Base-by-base conservation (phyloP, 2,113 vertebrate genomes). In the Hylia prasina region DNA sequence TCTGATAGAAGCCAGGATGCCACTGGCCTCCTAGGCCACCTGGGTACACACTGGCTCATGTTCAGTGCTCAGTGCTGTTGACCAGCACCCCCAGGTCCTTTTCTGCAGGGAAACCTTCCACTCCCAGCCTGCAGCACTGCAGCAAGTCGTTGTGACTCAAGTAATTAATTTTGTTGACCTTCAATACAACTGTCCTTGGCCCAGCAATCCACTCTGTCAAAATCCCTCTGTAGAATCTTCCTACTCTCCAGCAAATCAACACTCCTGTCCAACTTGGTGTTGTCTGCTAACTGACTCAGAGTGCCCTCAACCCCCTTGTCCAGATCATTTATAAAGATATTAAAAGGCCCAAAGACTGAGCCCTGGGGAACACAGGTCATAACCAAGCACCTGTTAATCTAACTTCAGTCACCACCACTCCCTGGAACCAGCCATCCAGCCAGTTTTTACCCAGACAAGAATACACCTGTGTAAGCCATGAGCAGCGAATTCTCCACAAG, bases 361-460 rank as follows among this genome's bases (percentile, higher is more conserved):
- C 48, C 42, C 57, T 64, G 25, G 31, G 11, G 86, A 72, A 20
- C 51, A 72, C 31, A 69, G 44, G 21, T 37, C 1, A 0, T 42
- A 39, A 35, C 14, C 35, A 22, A 50, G 15, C 14, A 28, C 15
- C 37, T 9, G n/a, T 27, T 37, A 11, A 37, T 33, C 22, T 27
- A 20, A 33, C 15, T 50, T 9, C 22, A 28, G n/a, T 22, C 23
- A 64, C 30, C 31, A 53, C 17, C 35, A 22, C 35, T 3, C 28
- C 33, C n/a, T 7, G 16, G 27, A 33, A 27, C 10, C 0, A 0
- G 39, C 3, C 45, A 39, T 11, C 33, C 60, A 66, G 23, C 2
- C 30, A 60, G 23, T 10, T 53, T 39, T 37, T 12, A 58, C 33
- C 20, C 44, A 82, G 37, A 21, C 1, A 23, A 31, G 24, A n/a